Evolutionary conservation across 1,140 invertebrate species (phyloP).

Genomic region (Drosophila paulistorum): DNA sequence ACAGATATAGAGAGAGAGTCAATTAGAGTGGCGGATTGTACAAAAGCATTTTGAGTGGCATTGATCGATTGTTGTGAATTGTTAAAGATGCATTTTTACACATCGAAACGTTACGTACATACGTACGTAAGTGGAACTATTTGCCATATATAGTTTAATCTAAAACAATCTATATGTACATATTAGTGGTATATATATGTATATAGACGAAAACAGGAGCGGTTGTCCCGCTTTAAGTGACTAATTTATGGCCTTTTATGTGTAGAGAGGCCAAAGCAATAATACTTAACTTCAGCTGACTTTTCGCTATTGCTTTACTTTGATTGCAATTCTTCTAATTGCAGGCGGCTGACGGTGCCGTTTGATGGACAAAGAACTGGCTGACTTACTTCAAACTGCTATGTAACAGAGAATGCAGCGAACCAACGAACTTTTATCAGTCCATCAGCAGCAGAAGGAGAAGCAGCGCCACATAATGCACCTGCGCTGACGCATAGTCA

Average conservation of each 20-base stretch:
- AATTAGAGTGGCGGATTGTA: slow-evolving; percentile 32
- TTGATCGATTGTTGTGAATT: slow-evolving; percentile 58
- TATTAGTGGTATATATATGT: not conserved
- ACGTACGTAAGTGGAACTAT: slow-evolving; percentile 20
- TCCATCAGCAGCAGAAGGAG: slow-evolving; percentile 3
- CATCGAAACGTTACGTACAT: slow-evolving; percentile 52
- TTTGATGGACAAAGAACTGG: slow-evolving; percentile 54
- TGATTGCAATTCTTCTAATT: slow-evolving; percentile 63
- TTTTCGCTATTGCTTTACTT: slow-evolving; percentile 35
- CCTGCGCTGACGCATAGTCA: slow-evolving; percentile 1
- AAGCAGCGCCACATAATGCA: slow-evolving; percentile 17
- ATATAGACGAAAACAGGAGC: slow-evolving; percentile 35
- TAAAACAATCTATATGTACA: slow-evolving; percentile 14
- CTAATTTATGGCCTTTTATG: slow-evolving; percentile 81
- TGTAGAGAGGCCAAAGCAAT: slow-evolving; percentile 56
- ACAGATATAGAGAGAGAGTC: slow-evolving; percentile 3
- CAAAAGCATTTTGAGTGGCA: slow-evolving; percentile 64
- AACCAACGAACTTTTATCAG: slow-evolving; percentile 51
- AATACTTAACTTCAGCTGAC: slow-evolving; percentile 50
- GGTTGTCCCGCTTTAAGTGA: slow-evolving; percentile 67
- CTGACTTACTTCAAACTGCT: slow-evolving; percentile 1
- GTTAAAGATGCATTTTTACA: slow-evolving; percentile 42
- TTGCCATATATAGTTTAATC: slow-evolving; percentile 73
- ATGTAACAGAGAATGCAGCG: slow-evolving; percentile 17
- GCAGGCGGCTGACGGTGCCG: slow-evolving; percentile 47